Evolutionary conservation across 2,797 vertebrate genomes (phyloP).

Genomic region (Calcarius lapponicus): DNA sequence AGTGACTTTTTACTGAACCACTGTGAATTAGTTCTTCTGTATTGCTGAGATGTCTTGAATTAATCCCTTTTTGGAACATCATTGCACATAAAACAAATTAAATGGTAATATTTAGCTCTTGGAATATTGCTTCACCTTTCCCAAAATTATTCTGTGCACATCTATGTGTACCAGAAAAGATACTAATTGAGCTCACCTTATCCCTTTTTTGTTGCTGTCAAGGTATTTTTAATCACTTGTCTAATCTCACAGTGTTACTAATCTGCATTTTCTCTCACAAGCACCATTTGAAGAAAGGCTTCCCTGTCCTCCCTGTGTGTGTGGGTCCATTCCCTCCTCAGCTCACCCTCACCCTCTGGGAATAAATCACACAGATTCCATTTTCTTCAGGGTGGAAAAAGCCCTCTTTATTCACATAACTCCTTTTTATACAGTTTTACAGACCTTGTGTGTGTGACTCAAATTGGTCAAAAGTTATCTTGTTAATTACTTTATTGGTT

Average conservation of each 20-base stretch:
- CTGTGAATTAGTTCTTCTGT: slow-evolving; percentile 33
- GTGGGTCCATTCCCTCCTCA: background rate
- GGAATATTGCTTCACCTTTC: slow-evolving; percentile 1
- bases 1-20: slow-evolving; percentile 44
- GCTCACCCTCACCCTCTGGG: background rate
- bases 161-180: background rate
- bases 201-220: background rate
- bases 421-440: too few relatives aligned
- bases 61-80: slow-evolving; percentile 59
- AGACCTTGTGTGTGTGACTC: too few relatives aligned
- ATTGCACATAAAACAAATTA: slow-evolving; percentile 61
- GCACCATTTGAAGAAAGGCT: background rate
- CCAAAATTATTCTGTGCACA: slow-evolving; percentile 22
- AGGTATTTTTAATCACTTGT: slow-evolving; percentile 7
- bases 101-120: background rate
- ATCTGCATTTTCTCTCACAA: background rate
- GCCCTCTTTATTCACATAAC: too few relatives aligned
- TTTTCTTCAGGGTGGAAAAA: too few relatives aligned
- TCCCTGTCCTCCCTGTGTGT: background rate
- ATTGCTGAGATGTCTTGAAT: slow-evolving; percentile 57
- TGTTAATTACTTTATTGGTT: too few relatives aligned
- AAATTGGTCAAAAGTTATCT: too few relatives aligned
- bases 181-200: background rate
- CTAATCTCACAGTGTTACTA: background rate
- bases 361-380: too few relatives aligned